Percentiles rank a stretch among this genome's conserved stretches.
phyloP scores from a whole-genome alignment of 1,140 invertebrate genomes.

The Drosophila melanogaster region Release_6_plus_ISO1_MT NT_033777.3:8294501-8295000 shows the following conservation, averaged over 20 bases:
- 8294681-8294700: conserved; percentile 80
- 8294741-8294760: conserved; percentile 85
- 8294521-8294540: conserved; percentile 63
- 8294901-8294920: conserved; percentile 66
- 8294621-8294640: conserved; percentile 20
- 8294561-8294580: conserved; percentile 72
- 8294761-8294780: conserved; percentile 88
- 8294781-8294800: conserved; percentile 85
- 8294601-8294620: conserved; percentile 17
- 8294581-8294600: conserved; percentile 59
- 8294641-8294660: conserved; percentile 71
- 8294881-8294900: conserved; percentile 68
- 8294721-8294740: conserved; percentile 52
- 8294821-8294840: conserved; percentile 13
- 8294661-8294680: conserved; percentile 90
- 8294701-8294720: conserved; percentile 31
- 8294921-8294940: conserved; percentile 51
- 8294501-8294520: conserved; percentile 85
- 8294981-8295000: conserved; percentile 78
- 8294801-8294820: conserved; percentile 72
- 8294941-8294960: conserved; percentile 4
- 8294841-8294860: conserved; percentile 73
- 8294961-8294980: conserved; percentile 46
- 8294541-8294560: conserved; percentile 72
- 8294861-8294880: conserved; percentile 68